Conservation (phyloP, 2,113 vertebrate species). For the Tinamus guttatus region DNA sequence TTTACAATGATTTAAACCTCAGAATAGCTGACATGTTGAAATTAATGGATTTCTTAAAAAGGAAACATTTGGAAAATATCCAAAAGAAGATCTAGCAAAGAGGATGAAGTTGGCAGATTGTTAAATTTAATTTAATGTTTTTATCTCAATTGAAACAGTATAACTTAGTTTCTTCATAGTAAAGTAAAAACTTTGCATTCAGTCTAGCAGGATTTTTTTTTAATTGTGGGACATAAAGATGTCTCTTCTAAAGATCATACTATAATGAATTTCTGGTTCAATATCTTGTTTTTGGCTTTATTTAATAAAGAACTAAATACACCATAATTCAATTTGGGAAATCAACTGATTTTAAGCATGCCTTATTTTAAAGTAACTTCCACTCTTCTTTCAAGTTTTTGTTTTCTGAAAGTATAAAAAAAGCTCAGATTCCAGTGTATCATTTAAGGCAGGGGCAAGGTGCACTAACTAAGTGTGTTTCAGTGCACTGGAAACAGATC, state of each 20-base stretch:
- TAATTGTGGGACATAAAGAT: background rate
- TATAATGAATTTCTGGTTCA: background rate
- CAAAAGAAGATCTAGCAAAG: background rate
- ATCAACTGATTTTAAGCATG: background rate
- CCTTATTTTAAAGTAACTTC: background rate
- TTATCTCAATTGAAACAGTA: background rate
- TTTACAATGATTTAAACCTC: background rate
- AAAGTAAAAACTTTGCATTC: background rate
- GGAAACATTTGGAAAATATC: background rate
- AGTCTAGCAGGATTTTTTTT: background rate
- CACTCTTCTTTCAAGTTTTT: background rate
- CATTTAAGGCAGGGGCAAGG: background rate
- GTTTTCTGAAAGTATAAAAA: background rate
- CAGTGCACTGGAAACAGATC: background rate
- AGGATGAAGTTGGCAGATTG: background rate
- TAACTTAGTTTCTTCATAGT: background rate
- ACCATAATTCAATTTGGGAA: background rate
- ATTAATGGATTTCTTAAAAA: background rate
- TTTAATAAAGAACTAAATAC: background rate
- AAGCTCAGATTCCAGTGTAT: background rate
- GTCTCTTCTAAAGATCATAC: background rate
- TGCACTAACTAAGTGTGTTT: background rate
- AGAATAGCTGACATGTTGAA: background rate
- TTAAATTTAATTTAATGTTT: conserved; percentile 29
- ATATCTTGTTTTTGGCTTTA: background rate